Evolutionary conservation across 2,797 vertebrate genomes (phyloP).

Genomic region (Chelmon rostratus): DNA sequence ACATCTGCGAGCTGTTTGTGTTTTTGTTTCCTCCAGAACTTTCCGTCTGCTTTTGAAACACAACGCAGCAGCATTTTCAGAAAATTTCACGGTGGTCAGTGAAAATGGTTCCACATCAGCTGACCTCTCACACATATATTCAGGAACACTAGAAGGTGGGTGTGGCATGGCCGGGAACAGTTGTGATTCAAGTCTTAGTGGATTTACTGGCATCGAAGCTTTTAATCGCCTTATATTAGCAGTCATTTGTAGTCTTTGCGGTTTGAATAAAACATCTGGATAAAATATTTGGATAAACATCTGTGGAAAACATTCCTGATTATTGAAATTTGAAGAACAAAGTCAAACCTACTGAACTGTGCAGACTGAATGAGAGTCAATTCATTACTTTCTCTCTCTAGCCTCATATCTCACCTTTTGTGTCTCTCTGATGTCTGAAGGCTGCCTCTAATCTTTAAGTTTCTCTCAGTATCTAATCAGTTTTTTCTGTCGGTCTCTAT

Average conservation of each 20-base stretch:
- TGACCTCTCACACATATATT: constrained; percentile 87
- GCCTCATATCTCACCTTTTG: background rate
- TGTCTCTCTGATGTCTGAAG: constrained; percentile 5
- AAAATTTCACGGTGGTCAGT: constrained; percentile 75
- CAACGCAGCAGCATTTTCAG: constrained; percentile 77
- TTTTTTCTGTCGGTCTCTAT: background rate
- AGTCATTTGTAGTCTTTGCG: background rate
- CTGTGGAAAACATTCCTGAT: background rate
- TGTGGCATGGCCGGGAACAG: background rate
- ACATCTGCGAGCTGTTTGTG: constrained; percentile 54
- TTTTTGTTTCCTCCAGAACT: constrained; percentile 69
- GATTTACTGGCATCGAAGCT: background rate
- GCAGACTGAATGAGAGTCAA: background rate
- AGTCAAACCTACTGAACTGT: background rate
- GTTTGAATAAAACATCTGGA: constrained; percentile 12
- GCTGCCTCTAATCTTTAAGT: background rate
- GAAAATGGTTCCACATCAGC: constrained; percentile 53
- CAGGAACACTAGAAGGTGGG: constrained; percentile 86
- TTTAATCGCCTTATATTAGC: background rate
- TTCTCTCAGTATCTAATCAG: constrained; percentile 1
- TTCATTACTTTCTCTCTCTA: background rate
- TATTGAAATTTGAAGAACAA: constrained; percentile 3
- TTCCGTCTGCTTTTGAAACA: constrained; percentile 84
- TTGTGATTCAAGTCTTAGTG: background rate
- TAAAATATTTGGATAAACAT: background rate